Base-by-base conservation (phyloP, 2,888 invertebrate genomes). In the Leptothorax acervorum region DNA sequence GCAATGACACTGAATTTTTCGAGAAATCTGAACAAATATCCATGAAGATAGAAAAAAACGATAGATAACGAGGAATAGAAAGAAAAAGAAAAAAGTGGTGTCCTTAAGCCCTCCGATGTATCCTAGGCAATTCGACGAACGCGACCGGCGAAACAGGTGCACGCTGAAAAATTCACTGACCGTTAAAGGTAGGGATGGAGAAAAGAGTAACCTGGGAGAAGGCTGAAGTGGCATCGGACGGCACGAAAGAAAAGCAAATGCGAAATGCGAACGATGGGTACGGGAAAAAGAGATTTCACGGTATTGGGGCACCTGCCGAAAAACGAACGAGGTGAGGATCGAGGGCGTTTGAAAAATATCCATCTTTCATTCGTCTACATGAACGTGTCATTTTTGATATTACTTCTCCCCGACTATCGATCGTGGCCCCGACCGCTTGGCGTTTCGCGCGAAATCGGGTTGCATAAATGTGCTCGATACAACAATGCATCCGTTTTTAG, bases 151-250 rank as follows among this genome's bases (percentile, higher is more conserved):
- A 85, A 83, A 65, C 85, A 85, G 85, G 81, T 84, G 85, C 68
- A 65, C 31, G 83, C 66, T 89, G 85, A 90, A 90, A 90, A 90
- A 90, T 90, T 90, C 86, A 88, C 87, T 76, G 85, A 85, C 70
- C 85, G 81, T 90, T 89, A 89, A 89, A 88, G 78, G 60, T 82
- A 66, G 83, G 39, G 57, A 73, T 75, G 88, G 83, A 75, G 85
- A 42, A 86, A 82, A 85, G 85, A 76, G 84, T 63, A 85, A 65
- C 63, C 78, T 39, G 82, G 63, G 53, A 78, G 78, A 82, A 55
- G 45, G 63, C 28, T 62, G 75, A 73, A 82, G 74, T 63, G 45
- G 66, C 57, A 48, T 28, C 73, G 63, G 53, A 63, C 53, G 23
- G 9, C 48, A 57, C 15, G 55, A 55, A n/a, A 62, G 51, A 68